Base-by-base conservation (phyloP, 2,797 vertebrate species). In the Otolemur crassicaudatus region DNA sequence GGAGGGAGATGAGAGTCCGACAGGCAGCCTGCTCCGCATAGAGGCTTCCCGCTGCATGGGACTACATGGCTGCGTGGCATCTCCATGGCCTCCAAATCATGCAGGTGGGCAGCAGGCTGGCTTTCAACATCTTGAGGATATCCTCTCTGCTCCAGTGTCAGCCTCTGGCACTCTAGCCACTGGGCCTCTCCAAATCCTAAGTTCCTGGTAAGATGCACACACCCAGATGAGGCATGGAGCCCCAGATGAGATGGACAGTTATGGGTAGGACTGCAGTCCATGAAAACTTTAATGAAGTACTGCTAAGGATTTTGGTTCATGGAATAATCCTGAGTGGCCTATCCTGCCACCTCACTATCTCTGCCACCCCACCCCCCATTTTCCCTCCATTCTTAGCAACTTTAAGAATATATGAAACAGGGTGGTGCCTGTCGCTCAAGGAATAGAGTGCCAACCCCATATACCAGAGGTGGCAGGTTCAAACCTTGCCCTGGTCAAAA, bases 321-420 rank as follows among this genome's bases (percentile, higher is more conserved):
- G 19, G 34, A 23, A 25, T 89, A 85, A 69, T 53, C 49, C 49
- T 53, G 49, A 53, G 49, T 14, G 14, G 49, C 49, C 14, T 53
- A 16, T 53, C 49, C 49, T 73, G 69, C 56, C 17, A 53, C 11
- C 1, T 84, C 16, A 5, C 22, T 31, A 19, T 5, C 22, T 76
- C 31, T 13, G 34, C 23, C 16, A 27, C 0, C 0, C 0, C 0
- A 22, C 19, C 40, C 0, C 14, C 10, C 46, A 67, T 77, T 19
- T 14, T 7, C 9, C 22, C 56, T 67, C 19, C 20, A 67, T 73
- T 34, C 43, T 65, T 16, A 63, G 31, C 14, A 63, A 40, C 56
- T 34, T 13, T 85, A 76, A 56, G n/a, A 65, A 77, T n/a, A 34
- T 12, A 70, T 60, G n/a, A 86, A 95, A 86, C 69, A 88, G n/a